Base-by-base conservation (phyloP, 1,140 invertebrate genomes). In the Danaus melanippus region DNA sequence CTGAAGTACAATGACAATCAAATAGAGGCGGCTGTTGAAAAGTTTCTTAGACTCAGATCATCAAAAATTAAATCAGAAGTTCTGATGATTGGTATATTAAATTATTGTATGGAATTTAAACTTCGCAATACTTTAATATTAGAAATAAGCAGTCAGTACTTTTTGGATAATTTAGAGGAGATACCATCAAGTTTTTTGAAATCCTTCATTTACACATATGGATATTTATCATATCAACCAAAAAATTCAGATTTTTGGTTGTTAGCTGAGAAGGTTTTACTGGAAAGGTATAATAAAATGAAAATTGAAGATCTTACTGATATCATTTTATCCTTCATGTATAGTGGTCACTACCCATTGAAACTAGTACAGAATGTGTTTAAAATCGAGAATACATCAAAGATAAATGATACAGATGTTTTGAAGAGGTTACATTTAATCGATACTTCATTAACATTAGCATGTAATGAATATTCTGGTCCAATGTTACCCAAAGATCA, bases 321-420 rank as follows among this genome's bases (percentile, higher is more conserved):
- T 58, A 87, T 93, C 48, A 71, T 93, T 40, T 76, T 93, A 8
- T 88, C 91, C 6, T 92, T 90, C 69, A 86, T 92, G 43, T 93
- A 92, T 79, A 67, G 92, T 10, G 81, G 90, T 52, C 89, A 90
- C 66, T 90, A 90, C 79, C 92, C 93, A 8, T 44, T 91, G 1
- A 90, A 91, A 66, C 90, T 93, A 71, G 76, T 90, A 0, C 83
- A 88, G 9, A 89, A 87, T 64, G 84, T 94, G 44, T 92, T 93
- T 56, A 90, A 89, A 56, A 79, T 88, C 8, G 88, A 90, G 54
- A 92, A 93, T 66, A 71, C 93, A 43, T 86, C 90, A 46, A 88
- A 89, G 58, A 67, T 94, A 21, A 88, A 89, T 61, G 75, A 73
- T 10, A 66, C 76, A 42, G 75, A 79, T 48, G 71, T 80, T 58